Percentiles rank a stretch among this genome's conserved stretches.
phyloP scores from a whole-genome alignment of 2,888 invertebrate genomes.

The Drosophila peninsularis region DNA sequence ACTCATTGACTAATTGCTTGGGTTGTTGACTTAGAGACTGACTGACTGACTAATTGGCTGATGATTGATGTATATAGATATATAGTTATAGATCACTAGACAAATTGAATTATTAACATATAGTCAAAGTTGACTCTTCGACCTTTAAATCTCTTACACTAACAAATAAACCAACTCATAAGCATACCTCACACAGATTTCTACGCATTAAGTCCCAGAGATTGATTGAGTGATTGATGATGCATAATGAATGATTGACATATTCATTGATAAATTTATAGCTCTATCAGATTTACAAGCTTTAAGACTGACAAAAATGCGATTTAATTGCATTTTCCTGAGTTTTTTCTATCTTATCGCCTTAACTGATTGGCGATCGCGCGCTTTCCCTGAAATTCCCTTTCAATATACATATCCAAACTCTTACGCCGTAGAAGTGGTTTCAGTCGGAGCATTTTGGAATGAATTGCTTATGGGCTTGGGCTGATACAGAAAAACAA shows the following conservation, averaged over 20 bases:
- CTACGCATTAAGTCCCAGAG: no score
- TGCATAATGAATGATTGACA: background rate
- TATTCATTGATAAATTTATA: background rate
- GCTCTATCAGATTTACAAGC: background rate
- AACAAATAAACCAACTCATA: no score
- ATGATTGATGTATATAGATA: background rate
- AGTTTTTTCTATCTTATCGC: background rate
- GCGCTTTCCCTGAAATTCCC: background rate
- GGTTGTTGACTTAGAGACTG: background rate
- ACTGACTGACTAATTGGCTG: background rate
- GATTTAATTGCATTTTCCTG: background rate
- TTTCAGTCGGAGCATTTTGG: background rate
- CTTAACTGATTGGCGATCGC: background rate
- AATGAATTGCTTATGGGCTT: conserved; percentile 9
- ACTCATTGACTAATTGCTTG: background rate
- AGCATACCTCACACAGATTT: no score
- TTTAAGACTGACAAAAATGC: background rate
- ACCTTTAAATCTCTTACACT: no score
- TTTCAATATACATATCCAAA: background rate
- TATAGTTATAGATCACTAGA: no score
- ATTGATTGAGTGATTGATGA: background rate
- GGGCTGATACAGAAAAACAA: background rate
- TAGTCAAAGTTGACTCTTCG: no score
- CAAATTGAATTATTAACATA: no score
- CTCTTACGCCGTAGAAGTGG: background rate